Conservation (phyloP, 2,797 vertebrate genomes). For the Gambelia wislizenii region DNA sequence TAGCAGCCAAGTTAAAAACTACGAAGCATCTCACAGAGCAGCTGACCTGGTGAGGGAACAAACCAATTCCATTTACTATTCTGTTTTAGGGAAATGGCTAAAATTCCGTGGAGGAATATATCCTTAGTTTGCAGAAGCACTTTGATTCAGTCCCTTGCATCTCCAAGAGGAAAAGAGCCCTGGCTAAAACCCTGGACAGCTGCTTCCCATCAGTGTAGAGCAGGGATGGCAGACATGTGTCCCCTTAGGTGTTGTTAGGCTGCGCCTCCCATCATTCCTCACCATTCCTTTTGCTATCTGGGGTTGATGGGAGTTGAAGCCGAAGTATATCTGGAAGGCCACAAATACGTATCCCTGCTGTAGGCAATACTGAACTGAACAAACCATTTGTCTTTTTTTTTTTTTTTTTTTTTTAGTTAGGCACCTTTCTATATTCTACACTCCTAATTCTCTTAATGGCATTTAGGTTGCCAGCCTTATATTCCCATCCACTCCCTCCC, state of each 20-base stretch:
- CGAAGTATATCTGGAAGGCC: too few relatives aligned
- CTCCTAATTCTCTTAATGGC: neutral
- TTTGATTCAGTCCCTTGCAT: neutral
- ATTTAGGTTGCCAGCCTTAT: neutral
- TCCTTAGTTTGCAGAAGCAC: neutral
- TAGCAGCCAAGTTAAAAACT: slow-evolving; percentile 53
- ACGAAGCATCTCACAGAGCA: slow-evolving; percentile 4
- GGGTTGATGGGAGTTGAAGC: too few relatives aligned
- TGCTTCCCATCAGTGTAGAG: neutral
- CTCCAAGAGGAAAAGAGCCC: neutral
- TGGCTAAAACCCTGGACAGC: neutral
- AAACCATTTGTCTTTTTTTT: too few relatives aligned
- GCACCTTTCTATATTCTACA: neutral
- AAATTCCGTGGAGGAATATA: neutral
- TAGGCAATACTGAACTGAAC: neutral
- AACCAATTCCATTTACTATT: neutral
- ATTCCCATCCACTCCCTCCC: neutral
- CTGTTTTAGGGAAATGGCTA: neutral
- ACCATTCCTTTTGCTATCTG: too few relatives aligned
- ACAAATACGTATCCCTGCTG: neutral
- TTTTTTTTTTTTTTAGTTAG: neutral
- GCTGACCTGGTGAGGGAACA: slow-evolving; percentile 21
- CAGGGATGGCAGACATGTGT: neutral
- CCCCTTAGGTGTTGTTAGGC: too few relatives aligned
- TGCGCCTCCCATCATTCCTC: too few relatives aligned